Conservation (phyloP, 1,140 invertebrate genomes). For the Luehdorfia chinensis region DNA sequence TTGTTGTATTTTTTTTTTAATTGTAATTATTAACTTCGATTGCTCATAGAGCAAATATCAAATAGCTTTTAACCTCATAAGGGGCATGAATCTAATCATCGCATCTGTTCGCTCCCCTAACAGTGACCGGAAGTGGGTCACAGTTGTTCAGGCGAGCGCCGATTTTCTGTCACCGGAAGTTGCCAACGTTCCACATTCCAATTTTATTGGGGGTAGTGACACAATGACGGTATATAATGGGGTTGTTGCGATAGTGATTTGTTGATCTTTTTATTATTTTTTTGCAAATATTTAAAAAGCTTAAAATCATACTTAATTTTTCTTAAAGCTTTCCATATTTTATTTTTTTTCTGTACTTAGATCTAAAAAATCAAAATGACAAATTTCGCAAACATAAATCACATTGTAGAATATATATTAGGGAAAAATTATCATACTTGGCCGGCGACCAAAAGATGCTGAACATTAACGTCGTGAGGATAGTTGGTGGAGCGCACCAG, state of each 20-base stretch:
- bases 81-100: slow-evolving; percentile 66
- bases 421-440: slow-evolving; percentile 76
- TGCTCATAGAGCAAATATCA: slow-evolving; percentile 48
- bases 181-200: slow-evolving; percentile 70
- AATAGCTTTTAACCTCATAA: slow-evolving; percentile 55
- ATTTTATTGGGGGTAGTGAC: slow-evolving; percentile 66
- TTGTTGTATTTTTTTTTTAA: no score
- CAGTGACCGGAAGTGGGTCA: slow-evolving; percentile 65
- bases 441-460: slow-evolving; percentile 82
- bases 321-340: no score
- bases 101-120: slow-evolving; percentile 67
- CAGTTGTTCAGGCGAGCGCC: slow-evolving; percentile 67
- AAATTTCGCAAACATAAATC: no score
- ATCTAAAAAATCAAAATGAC: no score
- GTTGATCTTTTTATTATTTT: slow-evolving; percentile 15
- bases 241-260: slow-evolving; percentile 36
- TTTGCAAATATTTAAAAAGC: neutral
- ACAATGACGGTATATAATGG: slow-evolving; percentile 47
- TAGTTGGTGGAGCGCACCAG: slow-evolving; percentile 83
- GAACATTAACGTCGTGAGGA: slow-evolving; percentile 83
- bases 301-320: neutral
- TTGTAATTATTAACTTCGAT: no score
- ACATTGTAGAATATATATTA: no score
- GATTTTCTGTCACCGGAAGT: slow-evolving; percentile 75
- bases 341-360: no score